Evolutionary conservation across 2,797 vertebrate species (phyloP).

Genomic region (Aeoliscus strigatus): DNA sequence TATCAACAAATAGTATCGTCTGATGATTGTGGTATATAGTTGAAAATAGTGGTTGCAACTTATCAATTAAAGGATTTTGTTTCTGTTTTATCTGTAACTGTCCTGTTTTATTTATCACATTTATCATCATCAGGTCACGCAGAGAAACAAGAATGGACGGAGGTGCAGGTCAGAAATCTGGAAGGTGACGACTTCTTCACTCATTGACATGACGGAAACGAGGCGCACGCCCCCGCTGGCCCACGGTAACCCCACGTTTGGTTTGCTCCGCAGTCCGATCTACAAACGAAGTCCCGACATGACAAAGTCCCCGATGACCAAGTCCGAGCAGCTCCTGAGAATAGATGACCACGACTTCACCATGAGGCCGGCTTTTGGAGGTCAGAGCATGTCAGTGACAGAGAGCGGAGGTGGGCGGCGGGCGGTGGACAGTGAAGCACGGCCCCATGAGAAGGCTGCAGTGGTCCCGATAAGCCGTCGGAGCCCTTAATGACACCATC

Average conservation of each 20-base stretch:
- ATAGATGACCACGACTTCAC: constrained; percentile 98
- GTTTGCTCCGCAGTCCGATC: constrained; percentile 75
- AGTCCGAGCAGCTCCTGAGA: constrained; percentile 94
- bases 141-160: constrained; percentile 70
- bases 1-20: too few species aligned
- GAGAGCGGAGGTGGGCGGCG: neutral
- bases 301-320: constrained; percentile 91
- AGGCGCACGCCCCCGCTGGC: neutral
- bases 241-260: neutral
- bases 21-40: too few species aligned
- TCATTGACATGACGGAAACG: too few species aligned
- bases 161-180: constrained; percentile 62
- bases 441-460: neutral
- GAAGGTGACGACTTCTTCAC: too few species aligned
- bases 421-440: too few species aligned
- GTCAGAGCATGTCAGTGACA: constrained; percentile 63
- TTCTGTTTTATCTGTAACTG: neutral
- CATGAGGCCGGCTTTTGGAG: constrained; percentile 98
- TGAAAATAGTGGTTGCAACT: too few species aligned
- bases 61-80: neutral
- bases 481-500: constrained; percentile 31
- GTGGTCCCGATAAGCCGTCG: constrained; percentile 34
- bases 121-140: constrained; percentile 54
- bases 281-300: constrained; percentile 91
- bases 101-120: neutral